A percentile compares a stretch with the other conserved stretches of the same genome.
phyloP scores from a whole-genome alignment of 2,797 vertebrate genomes.

The Arvicola amphibius region DNA sequence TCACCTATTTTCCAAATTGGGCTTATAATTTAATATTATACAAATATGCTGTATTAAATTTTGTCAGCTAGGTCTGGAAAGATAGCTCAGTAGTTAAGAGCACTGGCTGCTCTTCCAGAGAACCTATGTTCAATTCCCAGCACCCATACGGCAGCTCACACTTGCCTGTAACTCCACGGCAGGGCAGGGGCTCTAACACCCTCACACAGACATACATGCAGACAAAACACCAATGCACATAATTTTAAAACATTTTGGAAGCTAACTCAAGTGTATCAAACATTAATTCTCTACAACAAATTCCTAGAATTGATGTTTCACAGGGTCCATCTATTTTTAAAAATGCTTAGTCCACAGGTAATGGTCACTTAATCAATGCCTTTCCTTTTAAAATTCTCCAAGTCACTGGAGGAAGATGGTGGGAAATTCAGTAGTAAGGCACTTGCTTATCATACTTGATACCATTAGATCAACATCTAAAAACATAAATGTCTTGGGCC shows the following conservation, averaged over 20 bases:
- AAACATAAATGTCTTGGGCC: background rate
- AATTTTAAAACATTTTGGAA: background rate
- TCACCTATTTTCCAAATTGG: conserved; percentile 29
- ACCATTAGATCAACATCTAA: background rate
- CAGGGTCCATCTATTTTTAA: background rate
- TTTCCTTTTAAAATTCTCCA: conserved; percentile 38
- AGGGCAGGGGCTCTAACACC: background rate
- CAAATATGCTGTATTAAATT: background rate
- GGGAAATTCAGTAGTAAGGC: background rate
- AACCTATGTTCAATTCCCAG: background rate
- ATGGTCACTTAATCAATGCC: background rate
- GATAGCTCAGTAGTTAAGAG: background rate
- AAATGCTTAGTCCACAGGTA: background rate
- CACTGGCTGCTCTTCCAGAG: background rate
- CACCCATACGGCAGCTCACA: background rate
- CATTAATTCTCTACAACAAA: conserved; percentile 47
- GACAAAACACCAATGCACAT: background rate
- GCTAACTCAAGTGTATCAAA: background rate
- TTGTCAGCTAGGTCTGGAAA: background rate
- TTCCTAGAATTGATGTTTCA: conserved; percentile 49
- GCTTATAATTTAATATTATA: conserved; percentile 27
- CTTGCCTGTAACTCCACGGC: background rate
- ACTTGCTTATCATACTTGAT: background rate
- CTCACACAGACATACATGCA: background rate
- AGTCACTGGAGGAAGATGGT: background rate